phyloP scores from a whole-genome alignment of 2,888 invertebrate species.

The Rhyacophila evoluta region DNA sequence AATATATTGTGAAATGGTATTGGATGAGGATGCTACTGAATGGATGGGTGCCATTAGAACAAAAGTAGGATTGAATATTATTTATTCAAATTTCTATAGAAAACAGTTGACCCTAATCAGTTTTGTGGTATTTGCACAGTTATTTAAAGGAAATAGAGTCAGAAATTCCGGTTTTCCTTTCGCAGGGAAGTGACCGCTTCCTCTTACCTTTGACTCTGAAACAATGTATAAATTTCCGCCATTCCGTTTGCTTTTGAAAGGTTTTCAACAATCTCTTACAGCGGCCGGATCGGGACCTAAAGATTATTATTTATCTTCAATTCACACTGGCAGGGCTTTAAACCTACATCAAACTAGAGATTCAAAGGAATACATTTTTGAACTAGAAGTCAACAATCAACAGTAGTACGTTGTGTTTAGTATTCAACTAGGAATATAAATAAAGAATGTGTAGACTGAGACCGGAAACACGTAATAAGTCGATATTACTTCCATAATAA shows the following conservation, averaged over 20 bases:
- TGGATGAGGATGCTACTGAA: slow-evolving; percentile 11
- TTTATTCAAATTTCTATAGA: slow-evolving; percentile 29
- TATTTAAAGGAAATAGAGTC: slow-evolving; percentile 51
- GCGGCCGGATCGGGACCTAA: background rate
- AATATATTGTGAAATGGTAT: slow-evolving; percentile 9
- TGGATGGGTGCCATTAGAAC: slow-evolving; percentile 30
- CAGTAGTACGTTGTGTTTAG: background rate
- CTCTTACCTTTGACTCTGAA: slow-evolving; percentile 52
- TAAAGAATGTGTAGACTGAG: too few species aligned
- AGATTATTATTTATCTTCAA: slow-evolving; percentile 18
- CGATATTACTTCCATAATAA: too few species aligned
- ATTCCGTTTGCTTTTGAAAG: slow-evolving; percentile 45
- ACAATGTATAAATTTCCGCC: slow-evolving; percentile 53
- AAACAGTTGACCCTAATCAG: slow-evolving; percentile 43
- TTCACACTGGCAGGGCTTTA: background rate
- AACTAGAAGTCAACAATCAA: background rate
- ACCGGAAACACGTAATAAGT: too few species aligned
- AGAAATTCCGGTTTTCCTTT: slow-evolving; percentile 48
- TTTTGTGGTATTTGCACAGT: slow-evolving; percentile 45
- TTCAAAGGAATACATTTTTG: background rate
- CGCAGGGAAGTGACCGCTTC: slow-evolving; percentile 43
- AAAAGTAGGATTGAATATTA: slow-evolving; percentile 43
- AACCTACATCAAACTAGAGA: background rate
- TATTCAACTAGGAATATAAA: background rate
- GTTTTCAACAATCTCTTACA: slow-evolving; percentile 27